phyloP scores from a whole-genome alignment of 2,113 vertebrate species.

The Otolemur garnettii region DNA sequence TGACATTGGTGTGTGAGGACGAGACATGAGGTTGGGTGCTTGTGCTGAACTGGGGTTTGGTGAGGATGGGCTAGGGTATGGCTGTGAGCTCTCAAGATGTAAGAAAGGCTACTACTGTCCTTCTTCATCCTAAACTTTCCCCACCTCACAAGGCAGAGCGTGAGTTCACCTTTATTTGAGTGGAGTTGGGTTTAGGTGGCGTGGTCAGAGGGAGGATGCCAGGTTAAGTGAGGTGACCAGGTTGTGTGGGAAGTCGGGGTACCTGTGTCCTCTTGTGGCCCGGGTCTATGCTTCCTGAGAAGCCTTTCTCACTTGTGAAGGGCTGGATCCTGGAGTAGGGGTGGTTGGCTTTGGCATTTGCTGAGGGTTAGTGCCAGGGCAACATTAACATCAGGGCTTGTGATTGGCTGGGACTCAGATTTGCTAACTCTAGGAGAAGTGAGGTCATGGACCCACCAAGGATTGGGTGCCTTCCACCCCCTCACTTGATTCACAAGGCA shows the following conservation, averaged over 20 bases:
- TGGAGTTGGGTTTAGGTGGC: slow-evolving; percentile 18
- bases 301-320: slow-evolving; percentile 6
- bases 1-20: not conserved
- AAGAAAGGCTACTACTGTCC: not conserved
- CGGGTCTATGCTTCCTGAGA: not conserved
- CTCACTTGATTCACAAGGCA: not conserved
- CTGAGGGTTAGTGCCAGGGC: slow-evolving; percentile 28
- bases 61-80: not conserved
- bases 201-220: slow-evolving; percentile 42
- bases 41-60: not conserved
- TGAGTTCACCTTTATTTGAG: not conserved
- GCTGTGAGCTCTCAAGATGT: not conserved
- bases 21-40: not conserved
- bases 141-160: not conserved
- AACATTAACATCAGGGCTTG: not conserved
- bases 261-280: slow-evolving; percentile 72
- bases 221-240: slow-evolving; percentile 62
- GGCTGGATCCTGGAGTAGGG: not conserved
- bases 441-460: slow-evolving; percentile 48
- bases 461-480: not conserved
- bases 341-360: not conserved
- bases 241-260: slow-evolving; percentile 44
- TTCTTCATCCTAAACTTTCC: not conserved
- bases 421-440: not conserved
- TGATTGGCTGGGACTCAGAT: not conserved